Conservation (phyloP, 2,113 vertebrate genomes). For the Corydoras sp. region DNA sequence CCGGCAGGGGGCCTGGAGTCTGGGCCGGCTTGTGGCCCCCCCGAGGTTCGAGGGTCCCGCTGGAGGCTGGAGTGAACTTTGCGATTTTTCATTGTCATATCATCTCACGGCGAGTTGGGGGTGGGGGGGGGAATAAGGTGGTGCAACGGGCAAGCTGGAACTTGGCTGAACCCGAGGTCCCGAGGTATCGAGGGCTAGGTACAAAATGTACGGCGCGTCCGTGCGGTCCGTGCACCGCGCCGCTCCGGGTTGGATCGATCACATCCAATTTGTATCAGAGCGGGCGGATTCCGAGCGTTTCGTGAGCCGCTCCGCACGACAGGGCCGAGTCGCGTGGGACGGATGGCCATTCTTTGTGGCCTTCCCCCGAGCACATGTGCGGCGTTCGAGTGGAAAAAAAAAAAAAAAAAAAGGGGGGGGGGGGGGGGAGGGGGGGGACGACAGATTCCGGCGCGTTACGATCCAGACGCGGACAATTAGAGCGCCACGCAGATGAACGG, state of each 20-base stretch:
- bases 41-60: slow-evolving; percentile 53
- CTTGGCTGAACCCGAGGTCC: not conserved
- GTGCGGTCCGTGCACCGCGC: slow-evolving; percentile 62
- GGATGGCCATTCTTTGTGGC: slow-evolving; percentile 50
- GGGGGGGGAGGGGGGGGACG: not conserved
- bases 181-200: not conserved
- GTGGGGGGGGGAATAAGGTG: no score
- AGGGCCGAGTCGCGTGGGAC: slow-evolving; percentile 57
- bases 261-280: slow-evolving; percentile 60
- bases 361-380: slow-evolving; percentile 42
- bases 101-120: not conserved
- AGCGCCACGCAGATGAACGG: slow-evolving; percentile 32
- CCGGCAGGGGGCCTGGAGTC: slow-evolving; percentile 43
- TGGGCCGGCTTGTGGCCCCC: slow-evolving; percentile 57
- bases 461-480: slow-evolving; percentile 40
- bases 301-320: slow-evolving; percentile 61
- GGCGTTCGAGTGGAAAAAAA: slow-evolving; percentile 34
- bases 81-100: slow-evolving; percentile 4
- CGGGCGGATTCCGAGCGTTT: slow-evolving; percentile 56
- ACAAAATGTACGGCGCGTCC: slow-evolving; percentile 51
- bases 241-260: slow-evolving; percentile 60
- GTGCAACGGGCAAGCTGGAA: no score
- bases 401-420: no score
- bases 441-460: slow-evolving; percentile 27
- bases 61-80: slow-evolving; percentile 2